Percentiles rank a stretch among this genome's conserved stretches.
phyloP scores from a whole-genome alignment of 1,140 invertebrate species.

The Ephestia elutella region DNA sequence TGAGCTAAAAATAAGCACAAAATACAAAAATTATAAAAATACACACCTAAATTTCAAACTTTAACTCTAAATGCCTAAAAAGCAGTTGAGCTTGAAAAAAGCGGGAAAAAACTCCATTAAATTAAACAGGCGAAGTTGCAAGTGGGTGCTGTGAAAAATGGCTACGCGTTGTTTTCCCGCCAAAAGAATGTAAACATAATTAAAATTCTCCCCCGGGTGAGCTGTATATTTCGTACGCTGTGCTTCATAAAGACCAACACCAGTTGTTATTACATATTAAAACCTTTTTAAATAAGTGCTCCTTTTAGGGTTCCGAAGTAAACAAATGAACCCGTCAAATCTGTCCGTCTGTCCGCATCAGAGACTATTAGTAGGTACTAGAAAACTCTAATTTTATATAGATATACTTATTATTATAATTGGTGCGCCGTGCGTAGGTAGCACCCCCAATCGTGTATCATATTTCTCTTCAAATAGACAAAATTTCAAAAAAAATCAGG shows the following conservation, averaged over 20 bases:
- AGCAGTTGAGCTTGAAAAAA: neutral
- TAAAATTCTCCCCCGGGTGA: neutral
- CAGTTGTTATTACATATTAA: neutral
- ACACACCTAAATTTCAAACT: neutral
- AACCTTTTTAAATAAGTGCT: no score
- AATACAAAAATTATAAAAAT: neutral
- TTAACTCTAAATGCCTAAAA: neutral
- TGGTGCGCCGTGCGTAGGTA: no score
- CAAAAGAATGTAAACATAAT: slow-evolving; percentile 4
- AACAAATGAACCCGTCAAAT: no score
- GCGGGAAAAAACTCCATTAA: neutral
- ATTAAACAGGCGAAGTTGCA: neutral
- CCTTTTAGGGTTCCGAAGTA: no score
- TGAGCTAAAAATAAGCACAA: neutral
- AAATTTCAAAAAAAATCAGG: no score
- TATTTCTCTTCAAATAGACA: no score
- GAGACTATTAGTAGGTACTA: no score
- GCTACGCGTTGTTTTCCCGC: neutral
- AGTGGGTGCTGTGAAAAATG: slow-evolving; percentile 2
- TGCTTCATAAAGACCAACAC: neutral
- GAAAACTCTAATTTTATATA: no score
- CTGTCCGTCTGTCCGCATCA: no score
- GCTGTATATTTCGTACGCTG: neutral
- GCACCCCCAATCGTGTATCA: no score
- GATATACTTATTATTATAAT: no score